Percentiles rank a stretch among this genome's conserved stretches.
phyloP scores from a whole-genome alignment of 2,888 invertebrate species.

The Emesis russula region DNA sequence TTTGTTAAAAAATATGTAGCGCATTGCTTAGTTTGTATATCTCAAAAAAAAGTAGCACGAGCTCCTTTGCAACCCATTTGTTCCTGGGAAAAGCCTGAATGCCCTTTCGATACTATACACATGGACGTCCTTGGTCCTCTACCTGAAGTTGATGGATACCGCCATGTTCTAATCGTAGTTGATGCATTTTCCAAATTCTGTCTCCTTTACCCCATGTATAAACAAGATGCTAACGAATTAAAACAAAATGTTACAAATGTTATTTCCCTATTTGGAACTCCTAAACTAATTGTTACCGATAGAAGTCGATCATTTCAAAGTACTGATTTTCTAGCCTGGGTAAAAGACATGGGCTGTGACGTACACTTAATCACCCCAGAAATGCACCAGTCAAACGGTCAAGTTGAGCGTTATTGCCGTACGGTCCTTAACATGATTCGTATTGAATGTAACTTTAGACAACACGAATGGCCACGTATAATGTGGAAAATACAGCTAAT shows the following conservation, averaged over 20 bases:
- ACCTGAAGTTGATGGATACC: conserved; percentile 72
- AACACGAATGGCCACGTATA: too few relatives aligned
- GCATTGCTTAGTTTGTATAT: conserved; percentile 51
- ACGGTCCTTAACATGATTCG: too few relatives aligned
- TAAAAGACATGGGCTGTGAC: conserved; percentile 58
- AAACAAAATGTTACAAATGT: conserved; percentile 48
- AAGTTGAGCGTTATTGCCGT: conserved; percentile 59
- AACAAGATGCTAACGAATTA: conserved; percentile 80
- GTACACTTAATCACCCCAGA: conserved; percentile 75
- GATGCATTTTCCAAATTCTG: conserved; percentile 84
- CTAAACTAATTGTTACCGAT: conserved; percentile 79
- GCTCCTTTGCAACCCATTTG: too few relatives aligned
- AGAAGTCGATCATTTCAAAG: conserved; percentile 83
- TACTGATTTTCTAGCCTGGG: conserved; percentile 56
- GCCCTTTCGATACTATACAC: too few relatives aligned
- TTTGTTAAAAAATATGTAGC: conserved; percentile 33
- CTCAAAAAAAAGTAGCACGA: neutral
- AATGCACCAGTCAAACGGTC: conserved; percentile 52
- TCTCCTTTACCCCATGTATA: conserved; percentile 72
- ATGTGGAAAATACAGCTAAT: too few relatives aligned
- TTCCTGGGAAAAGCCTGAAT: too few relatives aligned
- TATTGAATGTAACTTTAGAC: too few relatives aligned
- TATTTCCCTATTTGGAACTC: conserved; percentile 79
- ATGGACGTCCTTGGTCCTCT: too few relatives aligned
- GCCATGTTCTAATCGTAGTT: conserved; percentile 70